Percentiles rank a stretch among this genome's conserved stretches.
Conservation (phyloP, 2,797 vertebrate species). For the Acrossocheilus fasciatus region DNA sequence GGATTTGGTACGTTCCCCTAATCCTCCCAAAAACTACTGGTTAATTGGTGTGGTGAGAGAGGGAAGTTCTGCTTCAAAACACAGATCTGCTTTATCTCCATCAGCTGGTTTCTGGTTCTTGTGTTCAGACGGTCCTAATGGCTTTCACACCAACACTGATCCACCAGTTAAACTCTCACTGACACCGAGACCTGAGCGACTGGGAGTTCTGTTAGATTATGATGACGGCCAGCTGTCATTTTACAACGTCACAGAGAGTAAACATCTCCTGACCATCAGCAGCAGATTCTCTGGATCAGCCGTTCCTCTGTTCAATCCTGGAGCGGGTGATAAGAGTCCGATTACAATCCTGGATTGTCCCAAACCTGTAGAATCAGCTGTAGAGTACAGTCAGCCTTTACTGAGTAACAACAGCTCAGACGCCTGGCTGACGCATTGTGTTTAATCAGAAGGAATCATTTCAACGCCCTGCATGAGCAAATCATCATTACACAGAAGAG, state of each 20-base stretch:
- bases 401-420: background rate
- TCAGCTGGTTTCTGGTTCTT: conserved; percentile 69
- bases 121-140: conserved; percentile 52
- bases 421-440: too few species aligned
- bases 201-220: conserved; percentile 71
- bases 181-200: background rate
- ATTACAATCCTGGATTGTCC: conserved; percentile 48
- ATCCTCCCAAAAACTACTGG: conserved; percentile 65
- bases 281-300: conserved; percentile 48
- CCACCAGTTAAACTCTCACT: background rate
- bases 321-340: background rate
- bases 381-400: background rate
- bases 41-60: conserved; percentile 68
- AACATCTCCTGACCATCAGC: conserved; percentile 59
- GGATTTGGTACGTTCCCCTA: background rate
- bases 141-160: conserved; percentile 54
- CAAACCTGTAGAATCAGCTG: rapidly evolving
- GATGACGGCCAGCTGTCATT: conserved; percentile 62
- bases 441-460: too few species aligned
- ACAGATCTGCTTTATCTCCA: background rate
- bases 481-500: too few species aligned
- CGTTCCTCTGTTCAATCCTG: conserved; percentile 75
- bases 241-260: conserved; percentile 51
- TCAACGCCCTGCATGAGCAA: too few species aligned
- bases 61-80: rapidly evolving